Conservation (phyloP, 2,888 invertebrate genomes). For the Andrena praecox region DNA sequence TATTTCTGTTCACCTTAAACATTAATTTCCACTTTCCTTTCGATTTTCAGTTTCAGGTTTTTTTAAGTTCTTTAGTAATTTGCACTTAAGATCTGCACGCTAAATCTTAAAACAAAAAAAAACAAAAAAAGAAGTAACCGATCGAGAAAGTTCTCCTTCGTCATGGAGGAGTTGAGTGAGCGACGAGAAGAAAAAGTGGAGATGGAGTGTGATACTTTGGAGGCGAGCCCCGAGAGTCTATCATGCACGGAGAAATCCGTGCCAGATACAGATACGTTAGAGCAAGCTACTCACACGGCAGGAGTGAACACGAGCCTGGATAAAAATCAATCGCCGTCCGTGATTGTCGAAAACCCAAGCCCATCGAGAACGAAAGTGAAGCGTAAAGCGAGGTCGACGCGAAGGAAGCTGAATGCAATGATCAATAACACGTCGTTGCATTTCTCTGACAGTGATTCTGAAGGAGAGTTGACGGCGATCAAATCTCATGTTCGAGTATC, state of each 20-base stretch:
- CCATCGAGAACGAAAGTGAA: slow-evolving; percentile 72
- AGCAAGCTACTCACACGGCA: slow-evolving; percentile 67
- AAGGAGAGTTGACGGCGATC: slow-evolving; percentile 79
- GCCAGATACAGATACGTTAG: slow-evolving; percentile 52
- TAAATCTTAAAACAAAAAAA: slow-evolving; percentile 38
- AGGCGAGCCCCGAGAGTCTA: slow-evolving; percentile 7
- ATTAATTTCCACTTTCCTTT: slow-evolving; percentile 61
- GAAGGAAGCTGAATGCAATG: slow-evolving; percentile 80
- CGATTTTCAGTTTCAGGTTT: slow-evolving; percentile 72
- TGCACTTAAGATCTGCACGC: slow-evolving; percentile 53
- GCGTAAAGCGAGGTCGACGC: slow-evolving; percentile 80
- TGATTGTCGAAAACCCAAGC: background rate
- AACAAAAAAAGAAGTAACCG: slow-evolving; percentile 7
- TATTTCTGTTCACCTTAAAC: slow-evolving; percentile 25
- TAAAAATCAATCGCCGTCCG: background rate
- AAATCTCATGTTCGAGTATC: slow-evolving; percentile 47
- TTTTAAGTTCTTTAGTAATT: slow-evolving; percentile 73
- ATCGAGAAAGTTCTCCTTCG: background rate
- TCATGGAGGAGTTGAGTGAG: slow-evolving; percentile 34
- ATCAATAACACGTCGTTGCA: slow-evolving; percentile 82
- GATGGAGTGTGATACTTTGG: background rate
- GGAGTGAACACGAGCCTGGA: slow-evolving; percentile 24
- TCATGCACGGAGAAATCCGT: background rate
- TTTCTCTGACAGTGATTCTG: slow-evolving; percentile 83
- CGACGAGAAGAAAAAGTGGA: slow-evolving; percentile 10